Percentiles rank a stretch among this genome's conserved stretches.
Conservation (phyloP, 2,113 vertebrate species). For the Phoenicopterus ruber region DNA sequence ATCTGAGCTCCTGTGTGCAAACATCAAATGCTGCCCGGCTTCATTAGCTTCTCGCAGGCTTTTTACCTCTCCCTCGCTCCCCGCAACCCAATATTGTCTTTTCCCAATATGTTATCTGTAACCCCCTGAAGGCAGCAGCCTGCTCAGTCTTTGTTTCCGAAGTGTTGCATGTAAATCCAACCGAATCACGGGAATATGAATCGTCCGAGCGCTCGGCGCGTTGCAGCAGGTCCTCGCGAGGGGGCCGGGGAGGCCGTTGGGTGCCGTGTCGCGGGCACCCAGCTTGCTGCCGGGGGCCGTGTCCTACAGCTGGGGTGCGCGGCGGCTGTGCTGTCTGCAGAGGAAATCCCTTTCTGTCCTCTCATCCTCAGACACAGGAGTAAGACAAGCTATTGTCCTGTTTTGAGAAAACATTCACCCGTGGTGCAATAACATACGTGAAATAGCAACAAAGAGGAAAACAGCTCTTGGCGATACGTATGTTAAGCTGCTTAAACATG, state of each 20-base stretch:
- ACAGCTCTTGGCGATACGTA: neutral
- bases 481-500: neutral
- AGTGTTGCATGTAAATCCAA: neutral
- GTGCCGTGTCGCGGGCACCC: neutral
- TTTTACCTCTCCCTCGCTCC: neutral
- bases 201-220: accelerated
- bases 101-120: neutral
- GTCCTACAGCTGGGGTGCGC: neutral
- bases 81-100: neutral
- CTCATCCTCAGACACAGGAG: neutral
- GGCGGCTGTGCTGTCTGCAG: neutral
- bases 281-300: neutral
- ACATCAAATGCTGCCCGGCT: neutral
- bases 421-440: neutral
- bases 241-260: accelerated
- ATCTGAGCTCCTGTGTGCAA: neutral
- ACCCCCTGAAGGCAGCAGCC: neutral
- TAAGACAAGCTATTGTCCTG: neutral
- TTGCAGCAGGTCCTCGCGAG: neutral
- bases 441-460: neutral
- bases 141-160: neutral
- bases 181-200: accelerated
- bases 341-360: neutral
- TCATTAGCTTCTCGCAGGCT: neutral
- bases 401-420: neutral